A percentile compares a stretch with the other conserved stretches of the same genome.
Conservation (phyloP, 2,888 invertebrate genomes). For the Lissocephala sabroskyi region DNA sequence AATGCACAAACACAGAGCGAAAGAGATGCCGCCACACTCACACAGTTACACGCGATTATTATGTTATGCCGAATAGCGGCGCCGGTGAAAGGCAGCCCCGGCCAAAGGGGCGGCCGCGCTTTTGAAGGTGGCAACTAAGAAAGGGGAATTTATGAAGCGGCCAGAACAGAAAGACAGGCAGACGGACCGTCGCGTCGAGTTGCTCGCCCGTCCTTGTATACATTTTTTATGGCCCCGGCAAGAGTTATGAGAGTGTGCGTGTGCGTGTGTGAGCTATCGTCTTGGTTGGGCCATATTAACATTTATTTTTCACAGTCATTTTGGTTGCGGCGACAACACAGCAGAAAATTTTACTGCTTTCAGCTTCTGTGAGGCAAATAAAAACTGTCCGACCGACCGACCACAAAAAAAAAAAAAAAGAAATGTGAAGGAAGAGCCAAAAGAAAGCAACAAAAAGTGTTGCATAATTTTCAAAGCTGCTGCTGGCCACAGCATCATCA, state of each 20-base stretch:
- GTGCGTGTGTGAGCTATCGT: conserved; percentile 2
- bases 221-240: conserved; percentile 23
- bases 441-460: conserved; percentile 8
- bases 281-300: conserved; percentile 49
- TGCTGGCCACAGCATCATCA: conserved; percentile 27
- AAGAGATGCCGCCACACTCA: background rate
- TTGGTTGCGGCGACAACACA: conserved; percentile 52
- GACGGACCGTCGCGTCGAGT: conserved; percentile 17
- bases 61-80: conserved; percentile 30
- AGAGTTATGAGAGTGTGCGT: conserved; percentile 19
- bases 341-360: conserved; percentile 45
- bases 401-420: conserved; percentile 9
- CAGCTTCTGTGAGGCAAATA: conserved; percentile 32
- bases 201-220: background rate
- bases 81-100: no score
- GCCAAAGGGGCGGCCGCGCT: no score
- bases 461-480: conserved; percentile 28
- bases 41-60: conserved; percentile 3
- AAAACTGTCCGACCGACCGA: conserved; percentile 39
- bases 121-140: no score
- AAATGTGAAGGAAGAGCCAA: background rate
- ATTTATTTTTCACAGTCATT: conserved; percentile 61
- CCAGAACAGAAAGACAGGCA: no score
- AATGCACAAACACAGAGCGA: conserved; percentile 3
- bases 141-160: no score